phyloP scores from a whole-genome alignment of 2,888 invertebrate species.

The Anagyrus pseudococci region DNA sequence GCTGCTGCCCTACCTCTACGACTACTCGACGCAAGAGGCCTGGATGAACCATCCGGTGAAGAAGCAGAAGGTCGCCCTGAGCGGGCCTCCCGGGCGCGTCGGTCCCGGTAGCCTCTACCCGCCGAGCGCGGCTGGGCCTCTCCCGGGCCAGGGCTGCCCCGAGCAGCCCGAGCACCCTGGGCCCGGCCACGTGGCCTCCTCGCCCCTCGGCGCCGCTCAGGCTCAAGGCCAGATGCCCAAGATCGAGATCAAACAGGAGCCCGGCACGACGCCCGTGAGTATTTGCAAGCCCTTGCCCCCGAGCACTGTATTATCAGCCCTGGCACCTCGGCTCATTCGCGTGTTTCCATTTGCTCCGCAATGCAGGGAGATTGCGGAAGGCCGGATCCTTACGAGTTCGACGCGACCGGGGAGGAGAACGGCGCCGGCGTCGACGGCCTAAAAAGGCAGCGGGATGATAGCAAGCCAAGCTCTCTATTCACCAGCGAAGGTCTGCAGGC shows the following conservation, averaged over 20 bases:
- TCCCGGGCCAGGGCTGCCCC: constrained; percentile 8
- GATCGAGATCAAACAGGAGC: constrained; percentile 73
- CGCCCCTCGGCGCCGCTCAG: constrained; percentile 2
- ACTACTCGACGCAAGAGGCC: constrained; percentile 74
- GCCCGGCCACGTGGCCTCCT: not conserved
- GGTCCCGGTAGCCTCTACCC: constrained; percentile 26
- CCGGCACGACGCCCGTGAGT: constrained; percentile 59
- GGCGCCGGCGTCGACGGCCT: constrained; percentile 65
- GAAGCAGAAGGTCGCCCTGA: constrained; percentile 71
- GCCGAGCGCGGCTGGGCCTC: too few relatives aligned
- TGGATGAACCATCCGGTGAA: constrained; percentile 92
- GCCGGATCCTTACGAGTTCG: constrained; percentile 75
- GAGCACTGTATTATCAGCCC: too few relatives aligned
- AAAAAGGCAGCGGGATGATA: constrained; percentile 60
- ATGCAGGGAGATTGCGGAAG: constrained; percentile 55
- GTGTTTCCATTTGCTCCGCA: not conserved
- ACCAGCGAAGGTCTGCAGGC: constrained; percentile 90
- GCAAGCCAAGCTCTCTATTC: constrained; percentile 75
- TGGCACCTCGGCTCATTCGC: not conserved
- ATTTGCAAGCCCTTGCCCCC: not conserved
- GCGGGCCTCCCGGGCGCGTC: constrained; percentile 28
- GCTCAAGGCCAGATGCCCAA: constrained; percentile 61
- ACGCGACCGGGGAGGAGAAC: constrained; percentile 68
- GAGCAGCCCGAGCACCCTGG: constrained; percentile 23
- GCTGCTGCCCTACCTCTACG: constrained; percentile 83